A percentile compares a stretch with the other conserved stretches of the same genome.
phyloP scores from a whole-genome alignment of 1,140 invertebrate genomes.

The Apocrypta bakeri region DNA sequence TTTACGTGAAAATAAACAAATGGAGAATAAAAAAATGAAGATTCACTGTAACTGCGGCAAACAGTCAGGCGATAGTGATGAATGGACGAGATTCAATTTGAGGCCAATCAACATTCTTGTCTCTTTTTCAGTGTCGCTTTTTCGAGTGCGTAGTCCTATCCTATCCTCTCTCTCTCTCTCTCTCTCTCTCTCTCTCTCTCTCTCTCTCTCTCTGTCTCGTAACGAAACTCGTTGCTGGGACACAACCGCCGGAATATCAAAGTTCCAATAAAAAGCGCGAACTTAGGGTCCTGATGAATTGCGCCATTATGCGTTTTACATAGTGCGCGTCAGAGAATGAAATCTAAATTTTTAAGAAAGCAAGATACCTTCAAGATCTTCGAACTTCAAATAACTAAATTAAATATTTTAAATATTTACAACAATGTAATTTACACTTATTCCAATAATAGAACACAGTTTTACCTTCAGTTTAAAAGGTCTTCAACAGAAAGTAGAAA shows the following conservation, averaged over 20 bases:
- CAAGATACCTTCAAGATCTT: too few species aligned
- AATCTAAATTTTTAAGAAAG: conserved; percentile 46
- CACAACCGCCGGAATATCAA: conserved; percentile 33
- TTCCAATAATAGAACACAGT: too few species aligned
- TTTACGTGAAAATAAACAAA: not conserved
- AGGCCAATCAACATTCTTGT: conserved; percentile 72
- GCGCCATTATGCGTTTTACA: conserved; percentile 45
- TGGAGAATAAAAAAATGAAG: not conserved
- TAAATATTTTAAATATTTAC: too few species aligned
- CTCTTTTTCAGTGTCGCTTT: conserved; percentile 28
- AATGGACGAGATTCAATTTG: conserved; percentile 70
- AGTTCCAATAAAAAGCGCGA: conserved; percentile 46
- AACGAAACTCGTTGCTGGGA: too few species aligned
- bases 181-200: not conserved
- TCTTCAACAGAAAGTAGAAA: too few species aligned
- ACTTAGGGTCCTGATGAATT: conserved; percentile 44
- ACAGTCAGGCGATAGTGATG: conserved; percentile 59
- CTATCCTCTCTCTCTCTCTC: not conserved
- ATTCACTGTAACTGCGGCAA: not conserved
- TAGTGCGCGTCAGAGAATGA: conserved; percentile 27
- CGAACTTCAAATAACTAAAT: too few species aligned
- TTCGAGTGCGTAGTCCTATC: not conserved
- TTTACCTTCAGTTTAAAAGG: too few species aligned
- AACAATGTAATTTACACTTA: too few species aligned
- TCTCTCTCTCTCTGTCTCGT: not conserved